Base-by-base conservation (phyloP, 1,140 invertebrate species). In the Drosophila guanche region DNA sequence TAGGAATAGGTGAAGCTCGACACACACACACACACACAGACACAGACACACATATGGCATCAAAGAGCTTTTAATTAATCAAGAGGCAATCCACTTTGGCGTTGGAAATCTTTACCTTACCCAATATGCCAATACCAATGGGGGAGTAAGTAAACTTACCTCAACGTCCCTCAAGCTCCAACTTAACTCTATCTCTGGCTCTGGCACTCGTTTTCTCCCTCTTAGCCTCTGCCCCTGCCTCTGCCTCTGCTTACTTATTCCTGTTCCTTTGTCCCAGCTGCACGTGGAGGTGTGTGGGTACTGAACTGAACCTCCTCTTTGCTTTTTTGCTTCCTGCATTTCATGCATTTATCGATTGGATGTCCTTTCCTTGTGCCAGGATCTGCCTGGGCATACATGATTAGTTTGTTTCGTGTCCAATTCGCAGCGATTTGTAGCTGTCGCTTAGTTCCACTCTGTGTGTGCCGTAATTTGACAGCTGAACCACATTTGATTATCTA, bases 41-140 rank as follows among this genome's bases (percentile, higher is more conserved):
- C 47, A 57, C 55, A 62, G 43, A 63, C 40, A 57, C 22, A 23
- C 16, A 20, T n/a, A 41, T 7, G 42, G 25, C 48, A 42, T 65
- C 61, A 60, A 63, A 75, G 57, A 56, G 78, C 77, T 86, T 88
- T 88, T 86, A 86, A 86, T 86, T 86, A 86, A 86, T 86, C 81
- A 86, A 80, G 65, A 54, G 56, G 77, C 83, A 74, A 86, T 86
- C 77, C 77, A 74, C 63, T 86, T 86, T 80, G 72, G 47, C 75
- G 58, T 69, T 79, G 45, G 72, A 76, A 76, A 79, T 79, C 72
- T 73, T 47, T 43, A 67, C 57, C 77, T 47, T 45, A 61, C 57
- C 78, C 81, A 79, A 85, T 80, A 74, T 74, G 72, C 76, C 81
- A 85, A 63, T 77, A 61, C 73, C 73, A 75, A 68, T 76, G 66